Percentiles rank a stretch among this genome's conserved stretches.
phyloP scores from a whole-genome alignment of 2,888 invertebrate species.

The Opisthograptis luteolata region DNA sequence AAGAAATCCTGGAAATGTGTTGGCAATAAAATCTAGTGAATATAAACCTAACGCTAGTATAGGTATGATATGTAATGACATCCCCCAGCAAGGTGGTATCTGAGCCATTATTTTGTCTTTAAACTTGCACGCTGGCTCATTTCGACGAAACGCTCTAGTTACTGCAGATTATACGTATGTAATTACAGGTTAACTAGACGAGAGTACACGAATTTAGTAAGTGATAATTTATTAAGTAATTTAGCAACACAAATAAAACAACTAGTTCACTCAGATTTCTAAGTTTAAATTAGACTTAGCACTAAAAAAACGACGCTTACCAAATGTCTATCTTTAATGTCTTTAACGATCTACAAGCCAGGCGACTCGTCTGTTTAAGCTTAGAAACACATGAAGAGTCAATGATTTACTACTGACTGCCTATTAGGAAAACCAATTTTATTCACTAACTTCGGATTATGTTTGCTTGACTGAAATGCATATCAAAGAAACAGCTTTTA shows the following conservation, averaged over 20 bases:
- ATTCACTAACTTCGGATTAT: no score
- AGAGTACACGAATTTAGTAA: slow-evolving; percentile 42
- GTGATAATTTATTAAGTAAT: slow-evolving; percentile 41
- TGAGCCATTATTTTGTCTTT: slow-evolving; percentile 51
- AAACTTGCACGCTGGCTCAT: slow-evolving; percentile 44
- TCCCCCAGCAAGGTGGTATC: slow-evolving; percentile 46
- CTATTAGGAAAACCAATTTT: no score
- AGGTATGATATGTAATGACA: slow-evolving; percentile 49
- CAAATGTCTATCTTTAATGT: background rate
- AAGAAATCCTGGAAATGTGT: no score
- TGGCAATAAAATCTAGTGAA: no score
- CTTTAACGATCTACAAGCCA: no score
- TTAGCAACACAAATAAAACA: slow-evolving; percentile 14
- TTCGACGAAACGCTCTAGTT: slow-evolving; percentile 61
- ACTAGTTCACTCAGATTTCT: background rate
- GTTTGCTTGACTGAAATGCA: no score
- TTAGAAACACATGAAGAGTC: no score
- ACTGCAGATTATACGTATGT: slow-evolving; percentile 35
- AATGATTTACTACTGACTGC: no score
- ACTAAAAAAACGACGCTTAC: no score
- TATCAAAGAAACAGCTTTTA: no score
- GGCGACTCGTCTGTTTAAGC: no score
- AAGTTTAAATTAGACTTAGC: background rate
- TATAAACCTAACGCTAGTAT: no score
- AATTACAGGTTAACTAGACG: slow-evolving; percentile 51